Conservation (phyloP, 2,888 invertebrate genomes). For the Odiellus spinosus region DNA sequence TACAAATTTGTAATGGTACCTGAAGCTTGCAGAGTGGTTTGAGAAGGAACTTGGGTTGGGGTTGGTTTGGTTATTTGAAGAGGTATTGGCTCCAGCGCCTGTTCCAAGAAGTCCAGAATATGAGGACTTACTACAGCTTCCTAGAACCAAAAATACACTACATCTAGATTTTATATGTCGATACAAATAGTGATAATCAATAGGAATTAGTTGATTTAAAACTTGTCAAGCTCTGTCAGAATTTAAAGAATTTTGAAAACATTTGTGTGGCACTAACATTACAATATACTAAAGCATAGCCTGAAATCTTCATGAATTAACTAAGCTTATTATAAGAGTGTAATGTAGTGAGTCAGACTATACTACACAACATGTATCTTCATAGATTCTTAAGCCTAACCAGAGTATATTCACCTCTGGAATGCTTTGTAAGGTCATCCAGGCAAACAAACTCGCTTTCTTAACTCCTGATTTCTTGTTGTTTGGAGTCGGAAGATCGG, state of each 20-base stretch:
- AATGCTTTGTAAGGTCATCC: slow-evolving; percentile 91
- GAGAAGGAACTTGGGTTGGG: slow-evolving; percentile 12
- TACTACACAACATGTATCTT: too few relatives aligned
- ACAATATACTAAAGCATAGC: not conserved
- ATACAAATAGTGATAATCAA: too few relatives aligned
- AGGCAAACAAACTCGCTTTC: slow-evolving; percentile 77
- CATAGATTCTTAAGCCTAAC: too few relatives aligned
- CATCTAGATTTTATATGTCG: too few relatives aligned
- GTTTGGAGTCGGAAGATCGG: slow-evolving; percentile 4
- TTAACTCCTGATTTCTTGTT: slow-evolving; percentile 40
- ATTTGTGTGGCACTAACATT: too few relatives aligned
- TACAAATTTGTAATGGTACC: too few relatives aligned
- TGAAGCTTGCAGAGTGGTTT: too few relatives aligned
- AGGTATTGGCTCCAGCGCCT: slow-evolving; percentile 88
- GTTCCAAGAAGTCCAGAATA: slow-evolving; percentile 89
- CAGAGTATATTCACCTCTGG: slow-evolving; percentile 53
- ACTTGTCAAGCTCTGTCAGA: too few relatives aligned
- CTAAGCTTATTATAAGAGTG: not conserved
- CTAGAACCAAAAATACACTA: slow-evolving; percentile 7
- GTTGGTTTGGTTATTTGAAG: slow-evolving; percentile 25
- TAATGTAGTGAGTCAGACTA: too few relatives aligned
- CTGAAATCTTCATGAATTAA: not conserved
- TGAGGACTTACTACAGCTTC: slow-evolving; percentile 96
- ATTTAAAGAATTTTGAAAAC: too few relatives aligned
- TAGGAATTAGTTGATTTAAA: too few relatives aligned